These are phyloP conservation scores for Cremastinae sp. DNA, from an alignment of 2,888 invertebrate species.

Conservation along the genomic window DNA sequence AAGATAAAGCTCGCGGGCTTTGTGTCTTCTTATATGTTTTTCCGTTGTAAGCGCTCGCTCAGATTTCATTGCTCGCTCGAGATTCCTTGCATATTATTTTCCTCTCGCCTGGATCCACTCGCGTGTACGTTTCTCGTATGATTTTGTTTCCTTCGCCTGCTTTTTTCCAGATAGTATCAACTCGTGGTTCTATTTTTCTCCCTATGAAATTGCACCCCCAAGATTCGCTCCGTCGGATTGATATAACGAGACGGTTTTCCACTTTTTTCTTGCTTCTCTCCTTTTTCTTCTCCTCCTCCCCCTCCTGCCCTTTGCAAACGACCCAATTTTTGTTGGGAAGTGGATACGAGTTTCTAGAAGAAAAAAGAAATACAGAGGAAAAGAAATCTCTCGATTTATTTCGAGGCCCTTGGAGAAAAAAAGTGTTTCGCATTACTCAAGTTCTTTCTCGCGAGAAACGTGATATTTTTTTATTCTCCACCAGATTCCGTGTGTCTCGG, in stretches of 20 bases:
- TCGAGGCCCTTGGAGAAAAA: slow-evolving; percentile 21
- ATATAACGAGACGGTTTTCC: slow-evolving; percentile 34
- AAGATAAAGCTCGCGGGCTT: slow-evolving; percentile 49
- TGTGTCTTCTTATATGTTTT: slow-evolving; percentile 14
- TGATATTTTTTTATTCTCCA: slow-evolving; percentile 33
- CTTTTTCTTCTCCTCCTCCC: neutral
- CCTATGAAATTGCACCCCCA: slow-evolving; percentile 31
- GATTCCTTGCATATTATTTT: slow-evolving; percentile 53
- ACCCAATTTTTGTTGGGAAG: slow-evolving; percentile 57
- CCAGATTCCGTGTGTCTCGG: neutral
- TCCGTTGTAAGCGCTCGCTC: slow-evolving; percentile 29
- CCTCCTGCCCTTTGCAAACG: slow-evolving; percentile 39
- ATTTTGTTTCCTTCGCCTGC: slow-evolving; percentile 14
- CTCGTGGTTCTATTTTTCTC: slow-evolving; percentile 6
- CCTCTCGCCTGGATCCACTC: slow-evolving; percentile 14
- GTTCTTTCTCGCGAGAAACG: slow-evolving; percentile 46
- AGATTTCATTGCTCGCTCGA: slow-evolving; percentile 58
- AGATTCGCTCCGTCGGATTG: slow-evolving; percentile 43
- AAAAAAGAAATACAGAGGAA: slow-evolving; percentile 18
- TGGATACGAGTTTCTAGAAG: slow-evolving; percentile 27
- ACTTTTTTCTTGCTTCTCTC: slow-evolving; percentile 28
- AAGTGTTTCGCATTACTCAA: slow-evolving; percentile 42
- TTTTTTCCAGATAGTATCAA: slow-evolving; percentile 27
- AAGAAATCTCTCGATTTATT: slow-evolving; percentile 45
- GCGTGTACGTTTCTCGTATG: neutral